phyloP scores from a whole-genome alignment of 1,140 invertebrate genomes.

The Drosophila ercepeae region DNA sequence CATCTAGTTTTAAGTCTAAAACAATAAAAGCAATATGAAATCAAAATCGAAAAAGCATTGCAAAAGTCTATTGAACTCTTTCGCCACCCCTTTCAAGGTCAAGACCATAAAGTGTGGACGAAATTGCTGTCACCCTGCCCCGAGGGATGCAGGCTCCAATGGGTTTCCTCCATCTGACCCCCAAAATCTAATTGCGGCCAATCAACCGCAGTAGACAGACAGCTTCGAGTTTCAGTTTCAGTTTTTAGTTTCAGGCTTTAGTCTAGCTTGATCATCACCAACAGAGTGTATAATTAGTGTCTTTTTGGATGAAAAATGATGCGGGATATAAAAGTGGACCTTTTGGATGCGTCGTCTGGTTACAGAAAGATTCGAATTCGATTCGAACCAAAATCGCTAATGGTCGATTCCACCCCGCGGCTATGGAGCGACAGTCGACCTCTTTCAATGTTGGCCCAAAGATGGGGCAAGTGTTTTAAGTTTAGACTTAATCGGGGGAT shows the following conservation, averaged over 20 bases:
- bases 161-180: slow-evolving; percentile 38
- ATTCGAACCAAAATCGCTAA: slow-evolving; percentile 46
- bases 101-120: slow-evolving; percentile 41
- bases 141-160: slow-evolving; percentile 16
- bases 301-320: slow-evolving; percentile 64
- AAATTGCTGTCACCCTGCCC: slow-evolving; percentile 47
- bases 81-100: slow-evolving; percentile 43
- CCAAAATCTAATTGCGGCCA: slow-evolving; percentile 61
- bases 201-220: slow-evolving; percentile 42
- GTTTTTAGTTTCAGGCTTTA: slow-evolving; percentile 16
- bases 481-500: background rate
- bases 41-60: slow-evolving; percentile 29
- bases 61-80: slow-evolving; percentile 30
- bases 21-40: slow-evolving; percentile 55
- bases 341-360: slow-evolving; percentile 24
- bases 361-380: slow-evolving; percentile 36
- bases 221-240: slow-evolving; percentile 40
- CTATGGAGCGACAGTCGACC: slow-evolving; percentile 50
- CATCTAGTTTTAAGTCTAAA: slow-evolving; percentile 58
- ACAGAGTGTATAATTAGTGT: slow-evolving; percentile 63
- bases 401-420: slow-evolving; percentile 60
- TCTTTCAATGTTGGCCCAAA: slow-evolving; percentile 44
- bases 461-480: slow-evolving; percentile 34
- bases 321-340: slow-evolving; percentile 16
- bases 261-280: slow-evolving; percentile 57